Conservation (phyloP, 2,888 invertebrate species). For the Neoitamus cyanurus region DNA sequence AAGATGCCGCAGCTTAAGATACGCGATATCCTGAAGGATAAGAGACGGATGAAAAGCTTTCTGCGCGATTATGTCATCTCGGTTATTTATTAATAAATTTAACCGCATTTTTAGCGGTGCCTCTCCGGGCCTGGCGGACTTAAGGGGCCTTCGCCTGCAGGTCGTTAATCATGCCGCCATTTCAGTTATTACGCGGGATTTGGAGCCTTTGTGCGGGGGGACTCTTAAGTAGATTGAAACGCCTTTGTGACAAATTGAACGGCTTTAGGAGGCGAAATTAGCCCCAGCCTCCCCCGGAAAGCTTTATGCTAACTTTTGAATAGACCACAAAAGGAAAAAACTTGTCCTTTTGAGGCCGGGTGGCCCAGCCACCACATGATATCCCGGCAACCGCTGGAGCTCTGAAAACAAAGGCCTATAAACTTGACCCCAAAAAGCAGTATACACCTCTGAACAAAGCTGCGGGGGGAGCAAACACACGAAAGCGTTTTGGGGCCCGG, state of each 20-base stretch:
- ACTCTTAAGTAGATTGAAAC: constrained; percentile 26
- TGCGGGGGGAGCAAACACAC: not conserved
- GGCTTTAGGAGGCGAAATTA: constrained; percentile 16
- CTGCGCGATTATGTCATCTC: constrained; percentile 25
- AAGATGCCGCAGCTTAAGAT: not conserved
- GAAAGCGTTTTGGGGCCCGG: not conserved
- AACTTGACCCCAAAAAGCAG: constrained; percentile 26
- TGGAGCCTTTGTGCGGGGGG: constrained; percentile 10
- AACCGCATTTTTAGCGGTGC: constrained; percentile 40
- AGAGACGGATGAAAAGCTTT: constrained; percentile 40
- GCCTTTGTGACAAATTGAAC: constrained; percentile 17
- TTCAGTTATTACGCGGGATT: constrained; percentile 33
- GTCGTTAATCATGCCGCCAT: constrained; percentile 38
- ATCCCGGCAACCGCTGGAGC: not conserved
- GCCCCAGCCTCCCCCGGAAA: not conserved
- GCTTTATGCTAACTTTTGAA: not conserved
- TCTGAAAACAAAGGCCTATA: not conserved
- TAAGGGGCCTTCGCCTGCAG: not conserved
- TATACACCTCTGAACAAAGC: not conserved
- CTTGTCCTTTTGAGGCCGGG: not conserved
- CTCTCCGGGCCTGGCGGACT: not conserved
- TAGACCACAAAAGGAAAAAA: not conserved
- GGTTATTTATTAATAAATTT: constrained; percentile 45
- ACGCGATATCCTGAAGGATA: constrained; percentile 20
- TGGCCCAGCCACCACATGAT: not conserved